Percentiles rank a stretch among this genome's conserved stretches.
These are phyloP conservation scores for Halesus radiatus DNA, from an alignment of 1,140 invertebrate genomes.

Conservation along the genomic window DNA sequence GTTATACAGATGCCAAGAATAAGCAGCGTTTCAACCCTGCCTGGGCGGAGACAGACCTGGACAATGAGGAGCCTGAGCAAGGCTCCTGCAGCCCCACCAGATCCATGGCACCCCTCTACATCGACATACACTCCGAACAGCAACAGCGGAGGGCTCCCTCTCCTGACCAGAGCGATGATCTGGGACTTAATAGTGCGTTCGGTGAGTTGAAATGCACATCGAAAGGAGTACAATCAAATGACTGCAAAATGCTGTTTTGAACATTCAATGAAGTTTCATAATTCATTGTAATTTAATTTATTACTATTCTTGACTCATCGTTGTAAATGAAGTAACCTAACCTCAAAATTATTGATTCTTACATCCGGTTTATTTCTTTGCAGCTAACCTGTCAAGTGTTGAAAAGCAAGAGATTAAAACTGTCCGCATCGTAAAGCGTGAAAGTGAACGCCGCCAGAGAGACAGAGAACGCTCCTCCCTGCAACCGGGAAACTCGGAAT, in stretches of 20 bases:
- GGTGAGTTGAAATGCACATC: conserved; percentile 58
- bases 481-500: conserved; percentile 66
- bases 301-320: too few species aligned
- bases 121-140: conserved; percentile 64
- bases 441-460: conserved; percentile 86
- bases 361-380: conserved; percentile 55
- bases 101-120: conserved; percentile 67
- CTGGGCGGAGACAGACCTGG: conserved; percentile 93
- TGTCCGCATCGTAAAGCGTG: conserved; percentile 92
- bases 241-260: too few species aligned
- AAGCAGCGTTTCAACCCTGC: conserved; percentile 67
- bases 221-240: too few species aligned
- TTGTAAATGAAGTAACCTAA: too few species aligned
- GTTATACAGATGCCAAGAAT: not conserved
- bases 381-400: conserved; percentile 82
- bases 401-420: conserved; percentile 93
- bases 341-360: not conserved
- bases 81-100: conserved; percentile 59
- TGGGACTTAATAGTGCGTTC: conserved; percentile 68
- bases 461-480: conserved; percentile 75
- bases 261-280: too few species aligned
- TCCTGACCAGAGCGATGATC: conserved; percentile 67
- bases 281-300: too few species aligned
- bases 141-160: conserved; percentile 53
- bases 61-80: conserved; percentile 80